Evolutionary conservation across 1,140 invertebrate genomes (phyloP).

Genomic region (Tetramorium parvispinum): DNA sequence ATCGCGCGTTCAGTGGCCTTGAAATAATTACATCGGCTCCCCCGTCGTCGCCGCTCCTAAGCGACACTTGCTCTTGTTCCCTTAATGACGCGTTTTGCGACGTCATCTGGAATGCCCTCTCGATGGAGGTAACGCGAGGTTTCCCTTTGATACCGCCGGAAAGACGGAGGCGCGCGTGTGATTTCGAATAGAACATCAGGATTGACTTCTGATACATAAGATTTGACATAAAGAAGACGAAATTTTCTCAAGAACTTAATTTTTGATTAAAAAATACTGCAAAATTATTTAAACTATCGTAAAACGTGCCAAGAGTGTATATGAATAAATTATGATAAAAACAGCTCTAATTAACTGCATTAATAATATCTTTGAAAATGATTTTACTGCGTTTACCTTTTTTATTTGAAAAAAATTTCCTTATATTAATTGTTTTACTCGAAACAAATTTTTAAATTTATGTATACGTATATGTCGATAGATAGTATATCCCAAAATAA

Average conservation of each 20-base stretch:
- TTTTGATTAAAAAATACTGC: not conserved
- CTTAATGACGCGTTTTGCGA: constrained; percentile 70
- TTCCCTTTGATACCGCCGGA: constrained; percentile 19
- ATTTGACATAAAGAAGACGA: not conserved
- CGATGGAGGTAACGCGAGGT: constrained; percentile 18
- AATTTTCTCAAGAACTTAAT: not conserved
- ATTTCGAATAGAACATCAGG: not conserved
- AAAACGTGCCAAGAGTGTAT: not conserved
- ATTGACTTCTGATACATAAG: not conserved
- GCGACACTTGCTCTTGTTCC: constrained; percentile 68
- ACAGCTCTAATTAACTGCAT: not conserved
- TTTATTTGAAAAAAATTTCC: not conserved
- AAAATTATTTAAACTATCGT: not conserved
- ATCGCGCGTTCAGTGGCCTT: constrained; percentile 82
- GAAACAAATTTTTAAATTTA: not conserved
- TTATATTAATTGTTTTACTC: not conserved
- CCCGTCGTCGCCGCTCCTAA: constrained; percentile 54
- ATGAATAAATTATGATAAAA: not conserved
- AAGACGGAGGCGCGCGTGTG: constrained; percentile 7
- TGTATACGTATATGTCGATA: not conserved
- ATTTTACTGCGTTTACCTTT: not conserved
- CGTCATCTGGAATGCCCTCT: constrained; percentile 62
- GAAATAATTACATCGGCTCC: constrained; percentile 80
- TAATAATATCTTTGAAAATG: not conserved
- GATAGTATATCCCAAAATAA: not conserved